A percentile compares a stretch with the other conserved stretches of the same genome.
These are phyloP conservation scores for Hyperopisus bebe DNA, from an alignment of 2,113 vertebrate species.

Conservation along the genomic window DNA sequence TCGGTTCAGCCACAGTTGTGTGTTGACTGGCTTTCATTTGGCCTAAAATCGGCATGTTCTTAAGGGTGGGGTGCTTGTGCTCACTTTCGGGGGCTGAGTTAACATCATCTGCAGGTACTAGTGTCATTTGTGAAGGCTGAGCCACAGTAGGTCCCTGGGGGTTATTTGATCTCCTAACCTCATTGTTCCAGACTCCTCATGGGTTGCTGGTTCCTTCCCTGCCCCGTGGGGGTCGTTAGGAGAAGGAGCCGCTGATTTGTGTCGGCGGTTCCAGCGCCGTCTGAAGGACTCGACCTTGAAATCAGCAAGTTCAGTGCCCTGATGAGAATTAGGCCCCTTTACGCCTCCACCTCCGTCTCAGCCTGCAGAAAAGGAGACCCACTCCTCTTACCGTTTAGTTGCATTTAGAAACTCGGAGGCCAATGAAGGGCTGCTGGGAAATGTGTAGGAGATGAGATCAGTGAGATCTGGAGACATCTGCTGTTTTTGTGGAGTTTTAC, in stretches of 20 bases:
- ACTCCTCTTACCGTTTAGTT: not conserved
- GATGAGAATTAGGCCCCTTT: not conserved
- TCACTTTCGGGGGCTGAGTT: not conserved
- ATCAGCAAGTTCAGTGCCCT: not conserved
- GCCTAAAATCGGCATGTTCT: not conserved
- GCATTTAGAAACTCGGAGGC: not conserved
- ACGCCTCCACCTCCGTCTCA: not conserved
- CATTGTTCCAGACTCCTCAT: constrained; percentile 9
- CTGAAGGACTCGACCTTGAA: constrained; percentile 13
- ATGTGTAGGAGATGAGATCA: not conserved
- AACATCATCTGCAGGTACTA: not conserved
- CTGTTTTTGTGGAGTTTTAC: not conserved
- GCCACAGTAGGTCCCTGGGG: not conserved
- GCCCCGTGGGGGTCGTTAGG: not conserved
- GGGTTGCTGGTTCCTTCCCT: not conserved
- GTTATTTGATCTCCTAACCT: constrained; percentile 14
- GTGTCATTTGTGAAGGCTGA: not conserved
- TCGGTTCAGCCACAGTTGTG: not conserved
- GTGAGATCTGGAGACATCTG: not conserved
- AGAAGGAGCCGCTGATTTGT: not conserved
- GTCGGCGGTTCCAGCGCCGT: not conserved
- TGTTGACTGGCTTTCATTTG: not conserved
- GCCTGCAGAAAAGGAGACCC: not conserved
- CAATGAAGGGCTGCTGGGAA: not conserved
- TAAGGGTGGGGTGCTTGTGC: not conserved